Conservation (phyloP, 2,113 vertebrate species). For the Grallaria varia region DNA sequence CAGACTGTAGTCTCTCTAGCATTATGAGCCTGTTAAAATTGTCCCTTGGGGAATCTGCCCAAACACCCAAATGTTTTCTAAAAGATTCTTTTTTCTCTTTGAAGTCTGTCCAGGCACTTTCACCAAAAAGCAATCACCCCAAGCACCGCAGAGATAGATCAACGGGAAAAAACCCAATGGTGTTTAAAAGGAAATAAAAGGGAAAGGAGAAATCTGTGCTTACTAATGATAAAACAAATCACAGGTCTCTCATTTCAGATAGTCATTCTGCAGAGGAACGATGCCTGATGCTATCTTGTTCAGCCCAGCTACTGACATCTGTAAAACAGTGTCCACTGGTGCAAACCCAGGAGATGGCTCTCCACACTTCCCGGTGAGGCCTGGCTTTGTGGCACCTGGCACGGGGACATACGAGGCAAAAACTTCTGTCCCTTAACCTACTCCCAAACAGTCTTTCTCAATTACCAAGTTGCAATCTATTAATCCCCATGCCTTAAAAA, state of each 20-base stretch:
- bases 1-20: accelerated
- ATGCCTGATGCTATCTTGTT: not conserved
- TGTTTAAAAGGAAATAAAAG: not conserved
- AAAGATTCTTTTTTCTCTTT: not conserved
- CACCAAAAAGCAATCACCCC: not conserved
- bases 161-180: not conserved
- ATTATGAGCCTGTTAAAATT: not conserved
- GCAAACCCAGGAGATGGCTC: not conserved
- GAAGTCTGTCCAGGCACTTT: not conserved
- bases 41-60: not conserved
- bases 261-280: not conserved
- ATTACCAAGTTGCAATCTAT: not conserved
- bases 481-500: not conserved
- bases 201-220: not conserved
- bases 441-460: not conserved
- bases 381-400: not conserved
- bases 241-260: not conserved
- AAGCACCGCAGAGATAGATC: not conserved
- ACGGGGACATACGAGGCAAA: accelerated
- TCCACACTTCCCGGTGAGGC: not conserved
- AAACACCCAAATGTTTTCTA: not conserved
- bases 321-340: not conserved
- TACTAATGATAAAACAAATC: not conserved
- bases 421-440: not conserved
- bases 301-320: not conserved